A percentile compares a stretch with the other conserved stretches of the same genome.
phyloP scores from a whole-genome alignment of 2,797 vertebrate genomes.

The Crypturellus tataupa region DNA sequence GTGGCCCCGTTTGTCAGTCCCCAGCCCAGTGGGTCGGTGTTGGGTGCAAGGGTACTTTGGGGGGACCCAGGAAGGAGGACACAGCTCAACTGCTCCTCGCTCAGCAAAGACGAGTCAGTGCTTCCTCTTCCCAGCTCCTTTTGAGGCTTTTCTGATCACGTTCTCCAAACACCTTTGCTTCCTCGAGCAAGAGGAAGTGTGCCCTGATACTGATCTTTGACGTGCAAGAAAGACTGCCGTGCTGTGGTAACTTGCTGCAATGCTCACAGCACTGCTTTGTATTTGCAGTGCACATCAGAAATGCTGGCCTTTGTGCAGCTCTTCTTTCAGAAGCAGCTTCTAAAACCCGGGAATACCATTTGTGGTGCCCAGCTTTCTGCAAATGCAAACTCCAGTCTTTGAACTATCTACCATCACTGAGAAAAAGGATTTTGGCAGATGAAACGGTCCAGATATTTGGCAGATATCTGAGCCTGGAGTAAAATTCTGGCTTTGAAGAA shows the following conservation, averaged over 20 bases:
- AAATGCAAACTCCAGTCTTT: rapidly evolving
- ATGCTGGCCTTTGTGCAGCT: not conserved
- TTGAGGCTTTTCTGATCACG: not conserved
- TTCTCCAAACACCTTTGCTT: not conserved
- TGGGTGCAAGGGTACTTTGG: not conserved
- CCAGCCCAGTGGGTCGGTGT: not conserved
- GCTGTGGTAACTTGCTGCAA: not conserved
- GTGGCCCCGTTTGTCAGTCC: too few species aligned
- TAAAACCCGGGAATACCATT: not conserved
- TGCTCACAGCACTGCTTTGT: not conserved
- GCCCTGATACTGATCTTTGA: not conserved
- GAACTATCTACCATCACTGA: not conserved
- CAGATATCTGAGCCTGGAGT: not conserved
- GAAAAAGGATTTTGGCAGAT: not conserved
- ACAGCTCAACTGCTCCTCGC: not conserved
- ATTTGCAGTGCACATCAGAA: not conserved
- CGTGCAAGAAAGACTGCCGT: not conserved
- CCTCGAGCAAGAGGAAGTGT: too few species aligned
- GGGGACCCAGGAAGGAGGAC: too few species aligned
- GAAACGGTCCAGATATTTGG: not conserved
- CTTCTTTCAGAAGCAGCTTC: not conserved
- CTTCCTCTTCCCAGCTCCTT: not conserved
- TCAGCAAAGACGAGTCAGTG: not conserved
- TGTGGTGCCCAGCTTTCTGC: not conserved
- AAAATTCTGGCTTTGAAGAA: not conserved